phyloP scores from a whole-genome alignment of 1,140 invertebrate genomes.

The Hyles vespertilio region DNA sequence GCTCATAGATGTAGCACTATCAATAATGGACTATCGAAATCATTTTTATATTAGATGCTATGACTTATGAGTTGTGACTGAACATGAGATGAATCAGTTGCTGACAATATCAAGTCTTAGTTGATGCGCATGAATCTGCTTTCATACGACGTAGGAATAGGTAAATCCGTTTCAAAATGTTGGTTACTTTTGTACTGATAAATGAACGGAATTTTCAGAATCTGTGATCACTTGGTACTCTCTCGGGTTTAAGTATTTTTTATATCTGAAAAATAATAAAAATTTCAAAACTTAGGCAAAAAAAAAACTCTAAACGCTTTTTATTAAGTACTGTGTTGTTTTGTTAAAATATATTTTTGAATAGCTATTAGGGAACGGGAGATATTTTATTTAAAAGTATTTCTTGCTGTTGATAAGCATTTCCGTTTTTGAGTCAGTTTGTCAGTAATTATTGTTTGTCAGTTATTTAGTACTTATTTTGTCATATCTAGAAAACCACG shows the following conservation, averaged over 20 bases:
- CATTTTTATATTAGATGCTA: constrained; percentile 10
- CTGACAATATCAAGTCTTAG: not conserved
- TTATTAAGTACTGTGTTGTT: constrained; percentile 36
- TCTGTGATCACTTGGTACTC: constrained; percentile 75
- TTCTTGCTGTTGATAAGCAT: too few relatives aligned
- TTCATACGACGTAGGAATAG: constrained; percentile 52
- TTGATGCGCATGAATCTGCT: constrained; percentile 56
- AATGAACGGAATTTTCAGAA: constrained; percentile 65
- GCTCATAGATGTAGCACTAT: constrained; percentile 32
- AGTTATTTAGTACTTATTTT: constrained; percentile 21
- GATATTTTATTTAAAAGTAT: too few relatives aligned
- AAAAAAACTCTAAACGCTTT: constrained; percentile 47
- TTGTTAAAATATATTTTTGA: constrained; percentile 42
- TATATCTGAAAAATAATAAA: constrained; percentile 52
- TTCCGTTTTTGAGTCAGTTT: too few relatives aligned
- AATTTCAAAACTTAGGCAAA: constrained; percentile 43
- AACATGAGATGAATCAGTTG: constrained; percentile 13
- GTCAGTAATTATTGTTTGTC: not conserved
- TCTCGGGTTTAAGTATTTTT: constrained; percentile 70
- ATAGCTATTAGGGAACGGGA: constrained; percentile 17
- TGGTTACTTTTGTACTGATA: constrained; percentile 70
- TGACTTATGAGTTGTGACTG: constrained; percentile 9
- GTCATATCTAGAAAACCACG: constrained; percentile 2
- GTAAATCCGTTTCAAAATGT: constrained; percentile 60
- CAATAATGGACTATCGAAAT: not conserved